Conservation (phyloP, 2,113 vertebrate genomes). For the Hepsetus odoe region DNA sequence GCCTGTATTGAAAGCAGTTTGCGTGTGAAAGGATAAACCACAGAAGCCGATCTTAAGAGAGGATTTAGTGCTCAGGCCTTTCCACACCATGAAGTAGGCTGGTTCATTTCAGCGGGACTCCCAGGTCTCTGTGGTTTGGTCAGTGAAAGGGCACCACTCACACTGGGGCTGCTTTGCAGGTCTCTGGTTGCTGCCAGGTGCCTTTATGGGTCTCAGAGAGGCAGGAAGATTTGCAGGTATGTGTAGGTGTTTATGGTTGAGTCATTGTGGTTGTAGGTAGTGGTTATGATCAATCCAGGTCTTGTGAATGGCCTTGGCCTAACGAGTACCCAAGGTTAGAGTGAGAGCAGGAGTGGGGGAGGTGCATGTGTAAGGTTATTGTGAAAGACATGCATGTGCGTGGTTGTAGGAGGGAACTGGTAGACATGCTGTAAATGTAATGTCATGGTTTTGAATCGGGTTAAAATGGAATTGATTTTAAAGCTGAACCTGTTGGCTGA, state of each 20-base stretch:
- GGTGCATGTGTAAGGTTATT: background rate
- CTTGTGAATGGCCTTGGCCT: background rate
- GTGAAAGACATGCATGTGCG: background rate
- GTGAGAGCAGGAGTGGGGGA: background rate
- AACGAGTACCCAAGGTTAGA: background rate
- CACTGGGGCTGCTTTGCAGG: conserved; percentile 59
- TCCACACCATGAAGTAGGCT: conserved; percentile 40
- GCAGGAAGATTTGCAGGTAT: conserved; percentile 64
- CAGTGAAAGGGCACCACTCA: conserved; percentile 29
- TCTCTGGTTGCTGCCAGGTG: conserved; percentile 31
- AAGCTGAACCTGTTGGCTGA: too few species aligned
- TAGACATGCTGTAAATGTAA: conserved; percentile 55
- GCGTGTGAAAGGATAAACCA: background rate
- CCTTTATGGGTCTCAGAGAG: conserved; percentile 54
- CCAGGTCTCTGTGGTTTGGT: background rate
- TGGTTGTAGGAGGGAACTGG: conserved; percentile 56
- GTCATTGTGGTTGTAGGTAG: background rate
- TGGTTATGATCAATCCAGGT: background rate
- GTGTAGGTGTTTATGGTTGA: conserved; percentile 39
- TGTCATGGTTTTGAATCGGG: too few species aligned
- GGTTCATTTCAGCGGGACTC: conserved; percentile 1
- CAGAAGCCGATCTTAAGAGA: conserved; percentile 61
- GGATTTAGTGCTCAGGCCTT: conserved; percentile 67
- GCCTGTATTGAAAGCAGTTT: conserved; percentile 41
- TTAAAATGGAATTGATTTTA: too few species aligned